A percentile compares a stretch with the other conserved stretches of the same genome.
Conservation (phyloP, 2,888 invertebrate genomes). For the Diaphora mendica region DNA sequence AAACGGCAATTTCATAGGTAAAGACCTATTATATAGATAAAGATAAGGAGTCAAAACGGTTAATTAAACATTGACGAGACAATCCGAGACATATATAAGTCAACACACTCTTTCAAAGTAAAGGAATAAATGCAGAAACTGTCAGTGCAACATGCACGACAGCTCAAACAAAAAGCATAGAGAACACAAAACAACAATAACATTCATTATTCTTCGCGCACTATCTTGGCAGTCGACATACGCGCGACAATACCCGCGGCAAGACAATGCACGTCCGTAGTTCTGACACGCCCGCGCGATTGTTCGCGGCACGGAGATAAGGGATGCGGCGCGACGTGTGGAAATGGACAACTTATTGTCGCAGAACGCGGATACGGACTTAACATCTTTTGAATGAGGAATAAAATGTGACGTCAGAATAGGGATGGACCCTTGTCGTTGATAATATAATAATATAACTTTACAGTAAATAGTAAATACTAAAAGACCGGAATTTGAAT, state of each 20-base stretch:
- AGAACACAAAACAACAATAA: conserved; percentile 48
- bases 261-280: conserved; percentile 60
- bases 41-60: background rate
- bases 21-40: too few relatives aligned
- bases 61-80: background rate
- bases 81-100: background rate
- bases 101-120: conserved; percentile 9
- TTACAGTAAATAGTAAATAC: background rate
- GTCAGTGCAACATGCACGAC: conserved; percentile 50
- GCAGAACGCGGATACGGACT: conserved; percentile 33
- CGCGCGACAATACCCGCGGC: conserved; percentile 45
- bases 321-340: conserved; percentile 50
- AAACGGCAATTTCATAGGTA: too few relatives aligned
- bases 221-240: conserved; percentile 57
- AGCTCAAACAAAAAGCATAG: conserved; percentile 45
- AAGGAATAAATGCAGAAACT: conserved; percentile 37
- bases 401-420: conserved; percentile 21
- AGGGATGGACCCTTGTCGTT: conserved; percentile 29
- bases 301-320: conserved; percentile 49
- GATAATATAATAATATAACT: background rate
- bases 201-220: conserved; percentile 55
- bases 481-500: background rate
- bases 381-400: conserved; percentile 39
- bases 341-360: conserved; percentile 50
- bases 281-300: conserved; percentile 47